These are phyloP conservation scores for Arothron firmamentum DNA, from an alignment of 2,113 vertebrate genomes.

Conservation along the genomic window DNA sequence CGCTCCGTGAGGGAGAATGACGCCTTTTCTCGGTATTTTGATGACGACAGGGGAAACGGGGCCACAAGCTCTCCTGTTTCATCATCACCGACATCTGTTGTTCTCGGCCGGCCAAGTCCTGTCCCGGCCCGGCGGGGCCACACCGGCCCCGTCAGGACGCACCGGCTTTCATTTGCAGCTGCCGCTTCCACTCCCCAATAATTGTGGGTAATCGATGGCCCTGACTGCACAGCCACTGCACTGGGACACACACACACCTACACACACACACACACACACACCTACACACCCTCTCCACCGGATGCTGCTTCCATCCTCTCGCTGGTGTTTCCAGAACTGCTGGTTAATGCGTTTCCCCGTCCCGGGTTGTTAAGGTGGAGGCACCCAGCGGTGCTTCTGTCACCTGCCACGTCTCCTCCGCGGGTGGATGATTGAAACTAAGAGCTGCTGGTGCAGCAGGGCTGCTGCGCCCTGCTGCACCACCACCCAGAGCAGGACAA, in stretches of 20 bases:
- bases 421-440: conserved; percentile 57
- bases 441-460: conserved; percentile 25
- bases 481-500: conserved; percentile 7
- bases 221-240: conserved; percentile 41
- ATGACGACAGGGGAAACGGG: conserved; percentile 46
- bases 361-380: conserved; percentile 54
- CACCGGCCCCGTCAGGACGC: conserved; percentile 34
- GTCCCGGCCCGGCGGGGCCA: conserved; percentile 3
- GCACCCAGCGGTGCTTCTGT: conserved; percentile 44
- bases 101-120: conserved; percentile 26
- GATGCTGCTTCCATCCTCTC: conserved; percentile 1
- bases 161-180: conserved; percentile 50
- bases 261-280: conserved; percentile 18
- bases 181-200: conserved; percentile 53
- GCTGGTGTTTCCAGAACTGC: conserved; percentile 14
- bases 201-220: conserved; percentile 56
- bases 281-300: conserved; percentile 18
- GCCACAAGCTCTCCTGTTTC: conserved; percentile 37
- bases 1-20: conserved; percentile 36
- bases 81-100: conserved; percentile 46
- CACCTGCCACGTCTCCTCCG: conserved; percentile 62
- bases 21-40: conserved; percentile 55
- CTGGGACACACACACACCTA: conserved; percentile 8
- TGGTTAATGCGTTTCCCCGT: conserved; percentile 44
- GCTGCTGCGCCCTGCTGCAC: not conserved